A percentile compares a stretch with the other conserved stretches of the same genome.
These are phyloP conservation scores for Fukomys damarensis DNA, from an alignment of 2,113 vertebrate species.

Conservation along the genomic window DNA sequence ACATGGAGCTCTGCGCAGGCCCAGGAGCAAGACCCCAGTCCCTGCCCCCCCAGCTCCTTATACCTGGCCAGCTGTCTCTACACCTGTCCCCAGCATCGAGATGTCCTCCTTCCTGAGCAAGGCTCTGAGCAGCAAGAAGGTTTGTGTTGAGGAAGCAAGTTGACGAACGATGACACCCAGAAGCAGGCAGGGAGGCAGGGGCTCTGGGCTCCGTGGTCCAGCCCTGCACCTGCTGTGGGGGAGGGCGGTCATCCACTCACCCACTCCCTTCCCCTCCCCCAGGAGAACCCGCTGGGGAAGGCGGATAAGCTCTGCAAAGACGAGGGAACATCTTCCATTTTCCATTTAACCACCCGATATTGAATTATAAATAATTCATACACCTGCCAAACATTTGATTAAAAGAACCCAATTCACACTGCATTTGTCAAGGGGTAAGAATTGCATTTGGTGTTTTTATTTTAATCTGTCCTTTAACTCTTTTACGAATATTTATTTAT, in stretches of 20 bases:
- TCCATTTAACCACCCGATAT: conserved; percentile 87
- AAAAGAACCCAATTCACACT: conserved; percentile 86
- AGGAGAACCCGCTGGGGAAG: conserved; percentile 44
- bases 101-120: background rate
- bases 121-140: background rate
- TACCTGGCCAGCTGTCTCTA: background rate
- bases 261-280: accelerated
- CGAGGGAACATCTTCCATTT: conserved; percentile 84
- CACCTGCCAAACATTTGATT: conserved; percentile 89
- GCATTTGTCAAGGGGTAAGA: conserved; percentile 86
- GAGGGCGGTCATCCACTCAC: background rate
- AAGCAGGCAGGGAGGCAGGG: background rate
- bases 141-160: background rate
- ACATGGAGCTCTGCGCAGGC: background rate
- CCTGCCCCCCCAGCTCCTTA: background rate
- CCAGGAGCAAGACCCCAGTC: background rate
- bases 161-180: background rate
- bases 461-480: conserved; percentile 84
- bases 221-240: background rate
- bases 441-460: conserved; percentile 84
- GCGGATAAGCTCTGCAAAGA: conserved; percentile 75
- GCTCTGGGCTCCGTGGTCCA: background rate
- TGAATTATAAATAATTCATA: conserved; percentile 90
- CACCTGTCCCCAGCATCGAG: background rate
- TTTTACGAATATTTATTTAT: conserved; percentile 76